A percentile compares a stretch with the other conserved stretches of the same genome.
phyloP scores from a whole-genome alignment of 2,113 vertebrate genomes.

The Enhydra lutris region DNA sequence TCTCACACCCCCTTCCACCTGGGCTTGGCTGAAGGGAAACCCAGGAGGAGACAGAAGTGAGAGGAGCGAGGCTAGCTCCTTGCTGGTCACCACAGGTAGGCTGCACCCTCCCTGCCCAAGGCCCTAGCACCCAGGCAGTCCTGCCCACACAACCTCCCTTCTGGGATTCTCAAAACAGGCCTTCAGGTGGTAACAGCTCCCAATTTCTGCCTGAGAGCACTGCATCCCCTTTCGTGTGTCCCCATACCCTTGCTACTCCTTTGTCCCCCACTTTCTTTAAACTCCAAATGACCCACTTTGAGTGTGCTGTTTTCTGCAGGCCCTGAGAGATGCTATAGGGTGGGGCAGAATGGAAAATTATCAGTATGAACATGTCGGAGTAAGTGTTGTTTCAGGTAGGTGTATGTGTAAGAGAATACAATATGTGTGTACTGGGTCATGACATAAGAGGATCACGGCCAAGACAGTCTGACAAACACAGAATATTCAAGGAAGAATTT shows the following conservation, averaged over 20 bases:
- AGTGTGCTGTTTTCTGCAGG: background rate
- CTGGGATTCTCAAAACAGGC: too few species aligned
- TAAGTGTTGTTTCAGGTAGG: background rate
- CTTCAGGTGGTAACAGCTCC: too few species aligned
- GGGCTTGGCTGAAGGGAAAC: too few species aligned
- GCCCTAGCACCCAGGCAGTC: background rate
- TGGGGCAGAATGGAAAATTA: background rate
- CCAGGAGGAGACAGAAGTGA: accelerated
- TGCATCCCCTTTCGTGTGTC: too few species aligned
- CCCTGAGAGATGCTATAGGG: accelerated
- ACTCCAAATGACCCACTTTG: background rate
- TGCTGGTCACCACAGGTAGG: background rate
- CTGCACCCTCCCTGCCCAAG: background rate
- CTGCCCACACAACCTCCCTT: too few species aligned
- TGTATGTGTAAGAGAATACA: accelerated
- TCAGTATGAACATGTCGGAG: background rate
- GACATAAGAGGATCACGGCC: background rate
- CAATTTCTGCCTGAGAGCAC: background rate
- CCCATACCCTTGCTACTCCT: background rate
- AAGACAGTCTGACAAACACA: background rate
- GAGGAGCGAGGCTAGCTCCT: background rate
- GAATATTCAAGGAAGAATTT: background rate
- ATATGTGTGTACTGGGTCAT: background rate
- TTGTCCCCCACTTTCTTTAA: background rate
- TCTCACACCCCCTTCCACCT: too few species aligned